Conservation (phyloP, 2,888 invertebrate species). For the Neuroscelio doddi region DNA sequence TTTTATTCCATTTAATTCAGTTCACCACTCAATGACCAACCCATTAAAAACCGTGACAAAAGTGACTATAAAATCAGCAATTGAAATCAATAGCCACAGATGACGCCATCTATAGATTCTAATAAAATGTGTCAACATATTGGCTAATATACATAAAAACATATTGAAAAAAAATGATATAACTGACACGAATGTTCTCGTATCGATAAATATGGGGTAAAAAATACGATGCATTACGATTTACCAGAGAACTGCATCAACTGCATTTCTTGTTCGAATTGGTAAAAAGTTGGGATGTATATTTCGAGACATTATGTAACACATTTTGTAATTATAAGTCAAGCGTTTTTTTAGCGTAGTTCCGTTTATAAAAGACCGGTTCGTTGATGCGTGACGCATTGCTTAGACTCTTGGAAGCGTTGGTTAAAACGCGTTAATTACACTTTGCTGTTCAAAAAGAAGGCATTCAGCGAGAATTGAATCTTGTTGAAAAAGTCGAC, state of each 20-base stretch:
- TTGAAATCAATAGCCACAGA: slow-evolving; percentile 1
- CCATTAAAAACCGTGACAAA: slow-evolving; percentile 1
- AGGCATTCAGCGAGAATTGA: slow-evolving; percentile 45
- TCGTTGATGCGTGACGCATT: slow-evolving; percentile 42
- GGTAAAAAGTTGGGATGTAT: slow-evolving; percentile 8
- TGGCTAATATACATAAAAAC: background rate
- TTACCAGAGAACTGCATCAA: background rate
- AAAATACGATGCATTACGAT: slow-evolving; percentile 4
- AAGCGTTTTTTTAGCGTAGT: slow-evolving; percentile 36
- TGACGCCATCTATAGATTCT: background rate
- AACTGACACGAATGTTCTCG: background rate
- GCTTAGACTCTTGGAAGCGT: slow-evolving; percentile 44
- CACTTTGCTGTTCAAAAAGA: slow-evolving; percentile 43
- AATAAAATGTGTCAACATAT: slow-evolving; percentile 3
- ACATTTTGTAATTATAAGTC: slow-evolving; percentile 38
- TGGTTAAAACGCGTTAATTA: slow-evolving; percentile 46
- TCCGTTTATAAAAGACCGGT: slow-evolving; percentile 41
- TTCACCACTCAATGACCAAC: too few species aligned
- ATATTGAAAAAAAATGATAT: background rate
- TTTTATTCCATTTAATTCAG: too few species aligned
- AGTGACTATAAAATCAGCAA: slow-evolving; percentile 4
- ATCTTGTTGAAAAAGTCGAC: slow-evolving; percentile 44
- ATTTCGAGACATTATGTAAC: slow-evolving; percentile 35
- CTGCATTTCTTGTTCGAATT: background rate
- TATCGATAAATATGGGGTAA: background rate